Base-by-base conservation (phyloP, 2,113 vertebrate genomes). In the Caranx melampygus region DNA sequence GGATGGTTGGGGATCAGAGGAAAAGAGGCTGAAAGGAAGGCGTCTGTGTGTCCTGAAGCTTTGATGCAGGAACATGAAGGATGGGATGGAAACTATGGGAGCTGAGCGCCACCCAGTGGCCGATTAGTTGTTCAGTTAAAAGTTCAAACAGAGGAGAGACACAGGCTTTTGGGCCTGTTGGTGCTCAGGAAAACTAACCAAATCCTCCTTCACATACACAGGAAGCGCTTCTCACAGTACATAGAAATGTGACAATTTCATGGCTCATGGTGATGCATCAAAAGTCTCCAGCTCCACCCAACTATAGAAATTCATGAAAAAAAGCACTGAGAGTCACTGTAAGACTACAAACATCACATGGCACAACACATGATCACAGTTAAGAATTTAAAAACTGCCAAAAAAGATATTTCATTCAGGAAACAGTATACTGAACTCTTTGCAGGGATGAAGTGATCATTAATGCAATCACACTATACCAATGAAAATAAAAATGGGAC, bases 71-170 rank as follows among this genome's bases (percentile, higher is more conserved):
- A 55, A 31, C 7, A 34, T 33, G 55, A 3, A 31, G 64, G 11
- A 60, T 47, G 15, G 3, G 4, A 9, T 42, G 21, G 5, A 54
- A 87, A 83, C 10, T 58, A 0, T 85, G 52, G 67, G 70, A 16
- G 13, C 2, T 55, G 79, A 82, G 86, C 86, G 9, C 89, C 88
- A 89, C 68, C 88, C 61, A 82, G 87, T 88, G 92, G 90, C 21
- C 33, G 26, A 44, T 4, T 7, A 1, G 52, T 12, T 55, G 12
- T 20, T 57, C 8, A 20, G 12, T 15, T 8, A 49, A 58, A 57
- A 58, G n/a, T n/a, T 11, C 15, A 14, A 40, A 57, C 5, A 67
- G 20, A 57, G 33, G 42, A 9, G 3, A 31, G 37, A 45, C 20
- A 55, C 26, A 26, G 26, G 15, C 11, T 7, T 3, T 3, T 1